phyloP scores from a whole-genome alignment of 2,113 vertebrate genomes.

The Pristiophorus japonicus region DNA sequence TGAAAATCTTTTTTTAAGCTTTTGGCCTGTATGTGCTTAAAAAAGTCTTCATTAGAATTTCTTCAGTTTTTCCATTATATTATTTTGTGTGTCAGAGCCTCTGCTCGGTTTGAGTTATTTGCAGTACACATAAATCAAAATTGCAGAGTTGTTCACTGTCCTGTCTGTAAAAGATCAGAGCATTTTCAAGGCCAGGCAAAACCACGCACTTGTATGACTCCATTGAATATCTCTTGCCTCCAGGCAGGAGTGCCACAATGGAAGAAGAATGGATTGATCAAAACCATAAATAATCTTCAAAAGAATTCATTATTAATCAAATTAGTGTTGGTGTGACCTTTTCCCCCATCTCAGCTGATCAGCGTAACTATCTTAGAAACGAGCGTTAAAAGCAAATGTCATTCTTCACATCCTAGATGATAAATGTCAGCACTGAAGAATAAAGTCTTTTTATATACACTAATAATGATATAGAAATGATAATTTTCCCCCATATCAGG shows the following conservation, averaged over 20 bases:
- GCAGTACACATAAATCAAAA: constrained; percentile 78
- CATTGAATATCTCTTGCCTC: constrained; percentile 70
- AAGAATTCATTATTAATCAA: constrained; percentile 76
- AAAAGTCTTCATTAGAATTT: background rate
- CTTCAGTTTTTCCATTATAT: background rate
- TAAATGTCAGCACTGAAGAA: constrained; percentile 46
- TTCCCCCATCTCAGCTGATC: constrained; percentile 39
- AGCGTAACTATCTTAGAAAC: constrained; percentile 40
- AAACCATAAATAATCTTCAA: constrained; percentile 68
- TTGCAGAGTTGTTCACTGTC: constrained; percentile 64
- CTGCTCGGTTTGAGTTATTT: constrained; percentile 49
- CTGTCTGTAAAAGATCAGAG: constrained; percentile 66
- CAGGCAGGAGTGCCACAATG: constrained; percentile 54
- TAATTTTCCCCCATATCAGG: background rate
- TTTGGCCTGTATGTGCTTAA: background rate
- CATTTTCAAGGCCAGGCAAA: constrained; percentile 55
- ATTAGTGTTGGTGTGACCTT: constrained; percentile 52
- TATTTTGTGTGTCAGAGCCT: background rate
- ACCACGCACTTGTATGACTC: constrained; percentile 60
- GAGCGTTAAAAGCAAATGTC: constrained; percentile 41
- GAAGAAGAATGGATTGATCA: constrained; percentile 73
- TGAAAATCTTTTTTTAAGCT: background rate
- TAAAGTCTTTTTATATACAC: constrained; percentile 28
- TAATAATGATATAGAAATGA: background rate
- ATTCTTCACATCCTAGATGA: constrained; percentile 42